These are phyloP conservation scores for Eulemur rufifrons DNA, from an alignment of 2,113 vertebrate species.

Conservation along the genomic window DNA sequence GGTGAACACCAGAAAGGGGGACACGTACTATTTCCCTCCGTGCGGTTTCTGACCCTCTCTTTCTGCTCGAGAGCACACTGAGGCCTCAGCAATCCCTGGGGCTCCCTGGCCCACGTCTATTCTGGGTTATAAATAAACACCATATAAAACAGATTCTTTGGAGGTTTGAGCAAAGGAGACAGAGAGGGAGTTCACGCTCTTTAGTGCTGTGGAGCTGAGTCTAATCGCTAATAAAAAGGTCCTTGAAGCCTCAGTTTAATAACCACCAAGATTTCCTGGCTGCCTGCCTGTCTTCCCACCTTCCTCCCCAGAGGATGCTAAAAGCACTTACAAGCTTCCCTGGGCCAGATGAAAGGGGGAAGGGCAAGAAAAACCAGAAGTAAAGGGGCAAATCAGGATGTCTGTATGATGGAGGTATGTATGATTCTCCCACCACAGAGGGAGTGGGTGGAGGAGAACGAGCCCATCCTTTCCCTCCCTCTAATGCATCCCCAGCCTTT, in stretches of 20 bases:
- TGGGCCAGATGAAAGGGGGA: background rate
- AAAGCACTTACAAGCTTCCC: slow-evolving; percentile 51
- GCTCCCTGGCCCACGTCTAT: background rate
- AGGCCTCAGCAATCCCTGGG: background rate
- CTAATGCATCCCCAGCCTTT: background rate
- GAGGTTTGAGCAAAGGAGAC: slow-evolving; percentile 24
- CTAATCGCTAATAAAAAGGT: slow-evolving; percentile 73
- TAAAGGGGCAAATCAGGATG: background rate
- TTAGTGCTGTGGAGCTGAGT: background rate
- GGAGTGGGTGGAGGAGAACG: background rate
- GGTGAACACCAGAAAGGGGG: background rate
- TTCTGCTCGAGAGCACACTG: background rate
- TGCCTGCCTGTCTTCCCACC: slow-evolving; percentile 66
- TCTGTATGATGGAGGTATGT: background rate
- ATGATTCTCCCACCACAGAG: background rate
- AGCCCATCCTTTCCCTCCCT: rapidly evolving
- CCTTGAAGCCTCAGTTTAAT: slow-evolving; percentile 66
- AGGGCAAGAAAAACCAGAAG: background rate
- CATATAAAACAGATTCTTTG: slow-evolving; percentile 23
- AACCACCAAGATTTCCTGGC: slow-evolving; percentile 65
- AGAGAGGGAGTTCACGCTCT: background rate
- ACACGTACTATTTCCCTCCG: rapidly evolving
- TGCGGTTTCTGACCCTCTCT: background rate
- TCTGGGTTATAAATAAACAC: slow-evolving; percentile 61
- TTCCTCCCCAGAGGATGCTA: slow-evolving; percentile 55